Evolutionary conservation across 2,113 vertebrate genomes (phyloP).

Genomic region (Clarias magur): DNA sequence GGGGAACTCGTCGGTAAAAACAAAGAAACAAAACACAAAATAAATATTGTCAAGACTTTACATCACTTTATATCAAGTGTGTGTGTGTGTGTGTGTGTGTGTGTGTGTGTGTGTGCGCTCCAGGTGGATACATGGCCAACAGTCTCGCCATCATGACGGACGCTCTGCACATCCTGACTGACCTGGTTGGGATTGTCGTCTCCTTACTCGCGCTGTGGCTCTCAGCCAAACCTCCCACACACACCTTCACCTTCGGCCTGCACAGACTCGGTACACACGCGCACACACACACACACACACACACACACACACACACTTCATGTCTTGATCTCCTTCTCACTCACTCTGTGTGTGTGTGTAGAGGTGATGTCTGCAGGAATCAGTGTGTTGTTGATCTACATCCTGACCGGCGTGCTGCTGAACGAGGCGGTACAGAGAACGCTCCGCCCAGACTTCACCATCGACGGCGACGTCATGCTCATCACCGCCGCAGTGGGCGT

Average conservation of each 20-base stretch:
- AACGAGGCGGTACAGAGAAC: slow-evolving; percentile 95
- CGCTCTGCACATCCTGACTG: slow-evolving; percentile 92
- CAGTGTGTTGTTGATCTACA: slow-evolving; percentile 91
- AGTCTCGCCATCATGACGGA: slow-evolving; percentile 98
- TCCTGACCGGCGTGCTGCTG: slow-evolving; percentile 86
- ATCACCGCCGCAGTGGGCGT: slow-evolving; percentile 95
- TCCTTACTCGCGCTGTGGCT: slow-evolving; percentile 94
- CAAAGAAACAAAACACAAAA: neutral
- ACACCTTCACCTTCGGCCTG: slow-evolving; percentile 92
- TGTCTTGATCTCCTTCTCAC: neutral
- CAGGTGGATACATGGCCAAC: slow-evolving; percentile 93
- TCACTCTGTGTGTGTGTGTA: slow-evolving; percentile 58
- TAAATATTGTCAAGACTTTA: neutral
- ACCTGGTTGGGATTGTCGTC: slow-evolving; percentile 91
- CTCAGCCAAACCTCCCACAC: slow-evolving; percentile 88
- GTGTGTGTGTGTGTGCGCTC: slow-evolving; percentile 1
- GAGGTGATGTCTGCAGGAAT: slow-evolving; percentile 93
- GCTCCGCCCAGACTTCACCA: slow-evolving; percentile 88
- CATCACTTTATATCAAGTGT: too few species aligned
- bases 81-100: slow-evolving; percentile 4
- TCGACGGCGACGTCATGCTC: slow-evolving; percentile 96
- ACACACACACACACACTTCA: too few species aligned
- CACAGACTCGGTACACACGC: slow-evolving; percentile 87
- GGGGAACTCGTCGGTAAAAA: slow-evolving; percentile 91
- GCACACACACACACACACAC: neutral